Evolutionary conservation across 2,888 invertebrate genomes (phyloP), one percentile per base, ranked within the genome.

Genomic region (Thymelicus lineola): DNA sequence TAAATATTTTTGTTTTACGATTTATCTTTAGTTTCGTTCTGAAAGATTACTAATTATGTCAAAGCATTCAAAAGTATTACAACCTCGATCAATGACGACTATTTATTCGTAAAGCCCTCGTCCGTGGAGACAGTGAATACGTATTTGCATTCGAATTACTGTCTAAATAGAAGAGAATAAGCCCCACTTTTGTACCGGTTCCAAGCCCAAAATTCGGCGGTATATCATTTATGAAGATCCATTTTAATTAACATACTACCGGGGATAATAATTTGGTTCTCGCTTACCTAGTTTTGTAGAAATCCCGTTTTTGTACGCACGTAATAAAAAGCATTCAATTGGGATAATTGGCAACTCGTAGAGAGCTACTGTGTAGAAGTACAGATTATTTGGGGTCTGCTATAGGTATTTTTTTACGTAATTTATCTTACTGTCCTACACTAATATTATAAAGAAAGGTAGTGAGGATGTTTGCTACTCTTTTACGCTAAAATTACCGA

Each of bases 111-210:
- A 20, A 53, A 9, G 3, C 20, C 53, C 6, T 57, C 7, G 57
- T 59, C 17, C 3, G 55, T 68, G 68, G 62, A 68, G 9, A 62
- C 57, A 48, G 20, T 20, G 7, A 7, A 5, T 7, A 10, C 57
- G 15, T 48, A 68, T 68, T 62, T 68, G 68, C 68, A 68, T 68
- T 68, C 68, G 68, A 48, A 68, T 68, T 68, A 68, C 68, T 68
- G 36, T 63, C 57, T 68, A 68, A 68, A 68, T 63, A 68, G 62
- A 63, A 68, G 57, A 68, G 62, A 62, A 58, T 62, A 68, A 63
- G 57, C 57, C 28, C 48, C 57, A 68, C 62, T 63, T 63, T 58
- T 68, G 62, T 62, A 48, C 62, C 38, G 57, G 48, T 58, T 68
- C 55, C 62, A 15, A 4, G 28, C 48, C 46, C 36, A 68, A 68